Evolutionary conservation across 2,888 invertebrate species (phyloP).

Genomic region (Lithophane semibrunnea): DNA sequence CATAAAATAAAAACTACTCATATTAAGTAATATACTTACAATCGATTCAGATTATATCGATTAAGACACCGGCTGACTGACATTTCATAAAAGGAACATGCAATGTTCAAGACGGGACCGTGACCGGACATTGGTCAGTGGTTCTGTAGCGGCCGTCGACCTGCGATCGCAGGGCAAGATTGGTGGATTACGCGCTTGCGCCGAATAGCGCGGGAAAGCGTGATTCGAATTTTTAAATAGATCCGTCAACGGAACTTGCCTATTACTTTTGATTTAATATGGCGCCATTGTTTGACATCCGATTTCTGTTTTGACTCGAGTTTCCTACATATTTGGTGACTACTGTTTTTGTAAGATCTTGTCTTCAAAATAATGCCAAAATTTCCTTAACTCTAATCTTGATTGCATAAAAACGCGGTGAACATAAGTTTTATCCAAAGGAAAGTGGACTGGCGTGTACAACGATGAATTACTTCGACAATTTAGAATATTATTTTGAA

Average conservation of each 20-base stretch:
- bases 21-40: not conserved
- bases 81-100: conserved; percentile 74
- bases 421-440: conserved; percentile 23
- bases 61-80: conserved; percentile 58
- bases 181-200: conserved; percentile 82
- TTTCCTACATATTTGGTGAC: not conserved
- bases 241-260: conserved; percentile 68
- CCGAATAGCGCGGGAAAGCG: conserved; percentile 74
- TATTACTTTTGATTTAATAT: conserved; percentile 51
- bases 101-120: conserved; percentile 83
- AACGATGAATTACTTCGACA: conserved; percentile 16
- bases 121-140: conserved; percentile 82
- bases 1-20: conserved; percentile 16
- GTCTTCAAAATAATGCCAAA: conserved; percentile 8
- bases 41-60: conserved; percentile 59
- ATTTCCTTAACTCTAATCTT: conserved; percentile 24
- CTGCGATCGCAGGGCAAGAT: conserved; percentile 76
- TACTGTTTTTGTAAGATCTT: not conserved
- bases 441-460: conserved; percentile 24
- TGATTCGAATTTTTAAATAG: conserved; percentile 78
- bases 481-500: conserved; percentile 24
- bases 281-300: conserved; percentile 39
- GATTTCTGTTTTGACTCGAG: conserved; percentile 19
- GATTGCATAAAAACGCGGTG: not conserved
- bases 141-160: conserved; percentile 75